These are phyloP conservation scores for Drosophila elegans DNA, from an alignment of 1,140 invertebrate genomes.

Conservation along the genomic window DNA sequence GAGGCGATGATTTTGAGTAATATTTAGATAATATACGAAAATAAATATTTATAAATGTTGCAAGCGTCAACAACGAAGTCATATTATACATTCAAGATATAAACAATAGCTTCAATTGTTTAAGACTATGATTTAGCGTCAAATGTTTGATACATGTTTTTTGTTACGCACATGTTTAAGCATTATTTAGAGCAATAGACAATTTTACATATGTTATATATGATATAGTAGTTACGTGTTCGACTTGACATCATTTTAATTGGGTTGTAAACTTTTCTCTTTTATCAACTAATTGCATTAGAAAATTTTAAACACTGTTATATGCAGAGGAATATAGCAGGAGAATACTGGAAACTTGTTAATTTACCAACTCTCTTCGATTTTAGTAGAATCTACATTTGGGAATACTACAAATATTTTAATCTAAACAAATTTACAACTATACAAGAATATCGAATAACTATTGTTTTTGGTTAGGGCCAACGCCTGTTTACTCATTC, in stretches of 20 bases:
- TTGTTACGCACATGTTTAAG: slow-evolving; percentile 74
- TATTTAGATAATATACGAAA: slow-evolving; percentile 44
- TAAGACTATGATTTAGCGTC: slow-evolving; percentile 41
- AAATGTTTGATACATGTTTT: slow-evolving; percentile 46
- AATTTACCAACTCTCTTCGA: slow-evolving; percentile 35
- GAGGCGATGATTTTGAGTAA: slow-evolving; percentile 24
- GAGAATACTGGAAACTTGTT: slow-evolving; percentile 19
- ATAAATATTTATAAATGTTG: slow-evolving; percentile 51
- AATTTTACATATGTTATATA: slow-evolving; percentile 59
- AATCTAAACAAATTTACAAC: slow-evolving; percentile 55
- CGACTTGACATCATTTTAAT: slow-evolving; percentile 37
- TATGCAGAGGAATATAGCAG: slow-evolving; percentile 10
- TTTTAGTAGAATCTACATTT: slow-evolving; percentile 46
- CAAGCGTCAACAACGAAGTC: slow-evolving; percentile 53
- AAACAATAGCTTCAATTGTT: slow-evolving; percentile 27
- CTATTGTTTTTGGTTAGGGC: slow-evolving; percentile 16
- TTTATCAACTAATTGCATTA: slow-evolving; percentile 19
- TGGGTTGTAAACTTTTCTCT: slow-evolving; percentile 61
- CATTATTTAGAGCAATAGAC: slow-evolving; percentile 73
- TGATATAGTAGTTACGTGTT: slow-evolving; percentile 25
- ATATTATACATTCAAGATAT: slow-evolving; percentile 32
- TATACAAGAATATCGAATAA: slow-evolving; percentile 25
- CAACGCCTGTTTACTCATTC: slow-evolving; percentile 1
- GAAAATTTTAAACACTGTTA: slow-evolving; percentile 46
- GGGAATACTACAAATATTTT: slow-evolving; percentile 39